These are phyloP conservation scores for Platygyra sinensis DNA, from an alignment of 64 coral and sea anemone species.

Conservation along the genomic window DNA sequence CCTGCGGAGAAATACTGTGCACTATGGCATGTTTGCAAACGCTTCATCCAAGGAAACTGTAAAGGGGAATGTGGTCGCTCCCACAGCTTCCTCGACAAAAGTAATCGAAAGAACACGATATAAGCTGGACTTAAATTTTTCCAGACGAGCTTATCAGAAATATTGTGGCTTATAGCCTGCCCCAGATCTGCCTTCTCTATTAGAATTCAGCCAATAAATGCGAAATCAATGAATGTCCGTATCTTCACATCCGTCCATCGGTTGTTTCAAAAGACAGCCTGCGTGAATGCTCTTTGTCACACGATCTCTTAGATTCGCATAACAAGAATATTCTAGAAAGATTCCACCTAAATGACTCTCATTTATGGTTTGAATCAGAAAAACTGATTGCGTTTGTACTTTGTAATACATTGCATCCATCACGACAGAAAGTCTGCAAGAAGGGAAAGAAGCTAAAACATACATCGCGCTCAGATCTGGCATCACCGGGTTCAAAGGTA, in stretches of 20 bases:
- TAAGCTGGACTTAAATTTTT: background rate
- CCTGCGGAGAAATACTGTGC: background rate
- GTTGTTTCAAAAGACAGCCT: background rate
- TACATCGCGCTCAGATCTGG: too few species aligned
- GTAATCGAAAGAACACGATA: background rate
- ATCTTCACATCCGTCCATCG: background rate
- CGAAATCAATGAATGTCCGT: background rate
- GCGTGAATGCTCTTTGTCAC: background rate
- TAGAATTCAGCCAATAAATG: background rate
- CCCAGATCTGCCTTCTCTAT: background rate
- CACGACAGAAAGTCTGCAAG: background rate
- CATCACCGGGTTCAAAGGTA: too few species aligned
- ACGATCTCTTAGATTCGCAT: background rate
- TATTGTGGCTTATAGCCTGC: background rate
- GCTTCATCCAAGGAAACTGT: background rate
- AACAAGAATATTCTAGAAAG: background rate
- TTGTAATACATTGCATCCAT: background rate
- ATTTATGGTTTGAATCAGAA: background rate
- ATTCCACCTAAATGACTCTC: background rate
- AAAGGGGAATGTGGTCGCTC: background rate
- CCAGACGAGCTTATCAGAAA: background rate
- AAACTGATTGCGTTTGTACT: background rate
- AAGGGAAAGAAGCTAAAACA: background rate
- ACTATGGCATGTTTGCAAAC: constrained; percentile 9
- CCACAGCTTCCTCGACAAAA: background rate